Percentiles rank a stretch among this genome's conserved stretches.
These are phyloP conservation scores for Hesperia comma DNA, from an alignment of 2,888 invertebrate genomes.

Conservation along the genomic window DNA sequence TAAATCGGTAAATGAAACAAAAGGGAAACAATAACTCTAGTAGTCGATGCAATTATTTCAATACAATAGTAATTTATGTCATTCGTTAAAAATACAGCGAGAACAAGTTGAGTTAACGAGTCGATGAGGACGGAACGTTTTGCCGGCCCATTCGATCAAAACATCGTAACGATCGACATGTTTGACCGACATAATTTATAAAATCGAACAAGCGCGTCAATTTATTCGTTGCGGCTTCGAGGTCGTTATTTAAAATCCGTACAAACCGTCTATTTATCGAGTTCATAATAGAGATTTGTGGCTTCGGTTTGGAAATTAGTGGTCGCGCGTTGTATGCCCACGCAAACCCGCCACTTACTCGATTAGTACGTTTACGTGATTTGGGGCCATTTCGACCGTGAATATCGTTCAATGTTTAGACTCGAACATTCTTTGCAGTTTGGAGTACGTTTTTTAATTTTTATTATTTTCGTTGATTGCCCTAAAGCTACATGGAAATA, in stretches of 20 bases:
- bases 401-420: constrained; percentile 16
- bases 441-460: background rate
- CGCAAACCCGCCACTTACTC: constrained; percentile 32
- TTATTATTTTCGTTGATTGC: too few species aligned
- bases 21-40: background rate
- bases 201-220: constrained; percentile 29
- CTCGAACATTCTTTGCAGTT: background rate
- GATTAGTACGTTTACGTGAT: constrained; percentile 32
- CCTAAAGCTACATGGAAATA: too few species aligned
- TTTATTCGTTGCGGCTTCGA: constrained; percentile 24
- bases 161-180: constrained; percentile 21
- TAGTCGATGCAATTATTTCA: constrained; percentile 3
- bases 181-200: constrained; percentile 34
- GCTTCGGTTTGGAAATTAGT: constrained; percentile 26
- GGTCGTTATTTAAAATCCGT: constrained; percentile 24
- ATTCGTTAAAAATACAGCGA: constrained; percentile 24
- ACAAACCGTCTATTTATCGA: constrained; percentile 37
- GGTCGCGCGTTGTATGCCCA: constrained; percentile 25
- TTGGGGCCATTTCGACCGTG: constrained; percentile 4
- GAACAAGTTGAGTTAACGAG: constrained; percentile 32
- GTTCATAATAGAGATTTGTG: constrained; percentile 35
- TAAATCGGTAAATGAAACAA: background rate
- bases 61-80: constrained; percentile 13
- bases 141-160: constrained; percentile 24
- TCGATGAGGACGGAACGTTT: constrained; percentile 24